Conservation (phyloP, 2,888 invertebrate species). For the Auanema sp. region DNA sequence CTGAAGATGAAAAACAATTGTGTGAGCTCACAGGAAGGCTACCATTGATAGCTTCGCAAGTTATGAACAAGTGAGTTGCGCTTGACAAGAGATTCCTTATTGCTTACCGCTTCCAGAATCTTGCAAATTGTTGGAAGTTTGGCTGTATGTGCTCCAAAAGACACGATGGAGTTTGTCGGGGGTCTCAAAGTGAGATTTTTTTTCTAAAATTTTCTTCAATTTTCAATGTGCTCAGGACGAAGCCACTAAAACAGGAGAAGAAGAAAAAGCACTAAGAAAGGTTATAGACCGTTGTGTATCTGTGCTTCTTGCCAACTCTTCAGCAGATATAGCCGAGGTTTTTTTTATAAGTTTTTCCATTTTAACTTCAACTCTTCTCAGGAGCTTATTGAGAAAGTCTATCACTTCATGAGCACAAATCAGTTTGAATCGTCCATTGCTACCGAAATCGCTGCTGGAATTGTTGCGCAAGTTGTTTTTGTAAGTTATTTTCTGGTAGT, state of each 20-base stretch:
- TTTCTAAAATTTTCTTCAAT: not conserved
- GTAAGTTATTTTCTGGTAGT: not conserved
- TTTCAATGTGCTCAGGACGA: constrained; percentile 8
- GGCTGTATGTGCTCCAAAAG: constrained; percentile 28
- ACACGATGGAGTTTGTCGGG: constrained; percentile 21
- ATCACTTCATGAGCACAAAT: constrained; percentile 17
- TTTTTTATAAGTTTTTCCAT: not conserved
- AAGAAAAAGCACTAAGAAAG: constrained; percentile 11
- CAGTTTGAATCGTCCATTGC: constrained; percentile 30
- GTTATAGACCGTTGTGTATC: constrained; percentile 18
- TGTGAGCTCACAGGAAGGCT: constrained; percentile 18
- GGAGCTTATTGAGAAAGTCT: constrained; percentile 23
- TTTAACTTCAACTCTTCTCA: constrained; percentile 8
- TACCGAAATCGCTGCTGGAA: constrained; percentile 22
- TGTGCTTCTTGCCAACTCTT: constrained; percentile 16
- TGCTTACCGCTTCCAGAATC: constrained; percentile 2
- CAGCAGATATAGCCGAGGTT: constrained; percentile 6
- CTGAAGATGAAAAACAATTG: constrained; percentile 27
- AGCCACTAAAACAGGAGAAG: constrained; percentile 16
- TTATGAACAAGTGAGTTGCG: constrained; percentile 23
- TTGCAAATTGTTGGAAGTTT: constrained; percentile 17
- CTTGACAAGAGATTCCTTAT: not conserved
- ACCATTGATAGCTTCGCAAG: constrained; percentile 12
- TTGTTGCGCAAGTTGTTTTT: constrained; percentile 23
- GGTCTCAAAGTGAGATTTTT: constrained; percentile 11